Evolutionary conservation across 2,888 invertebrate species (phyloP).

Genomic region (Furcula furcula): DNA sequence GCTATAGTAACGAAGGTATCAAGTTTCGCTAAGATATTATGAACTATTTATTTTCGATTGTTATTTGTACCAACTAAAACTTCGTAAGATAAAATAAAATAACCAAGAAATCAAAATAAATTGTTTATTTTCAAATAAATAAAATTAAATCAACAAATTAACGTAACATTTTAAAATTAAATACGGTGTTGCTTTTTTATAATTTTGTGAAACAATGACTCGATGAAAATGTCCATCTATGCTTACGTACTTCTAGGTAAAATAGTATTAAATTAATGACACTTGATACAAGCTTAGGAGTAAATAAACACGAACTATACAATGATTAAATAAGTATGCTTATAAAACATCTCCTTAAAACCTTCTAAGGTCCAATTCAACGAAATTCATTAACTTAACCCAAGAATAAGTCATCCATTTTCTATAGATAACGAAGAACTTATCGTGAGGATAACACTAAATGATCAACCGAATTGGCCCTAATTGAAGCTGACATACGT

Average conservation of each 20-base stretch:
- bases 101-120: conserved; percentile 22
- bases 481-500: too few relatives aligned
- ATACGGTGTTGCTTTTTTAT: conserved; percentile 14
- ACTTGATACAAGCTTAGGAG: conserved; percentile 29
- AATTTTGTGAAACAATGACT: conserved; percentile 17
- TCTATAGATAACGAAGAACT: too few relatives aligned
- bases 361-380: too few relatives aligned
- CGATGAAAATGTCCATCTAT: conserved; percentile 10
- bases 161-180: conserved; percentile 16
- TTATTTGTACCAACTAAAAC: too few relatives aligned
- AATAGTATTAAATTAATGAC: conserved; percentile 8
- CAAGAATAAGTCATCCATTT: too few relatives aligned
- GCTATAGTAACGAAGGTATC: too few relatives aligned
- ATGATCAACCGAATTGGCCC: too few relatives aligned
- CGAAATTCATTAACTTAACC: too few relatives aligned
- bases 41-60: too few relatives aligned
- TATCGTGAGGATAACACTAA: too few relatives aligned
- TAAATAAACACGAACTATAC: conserved; percentile 28
- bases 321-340: conserved; percentile 18
- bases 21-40: too few relatives aligned
- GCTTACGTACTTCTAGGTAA: background rate
- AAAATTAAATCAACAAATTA: conserved; percentile 34
- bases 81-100: conserved; percentile 8
- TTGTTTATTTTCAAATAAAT: conserved; percentile 32
- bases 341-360: too few relatives aligned